Evolutionary conservation across 1,140 invertebrate genomes (phyloP), one percentile per base, ranked within the genome.

Genomic region (Portunus trituberculatus): DNA sequence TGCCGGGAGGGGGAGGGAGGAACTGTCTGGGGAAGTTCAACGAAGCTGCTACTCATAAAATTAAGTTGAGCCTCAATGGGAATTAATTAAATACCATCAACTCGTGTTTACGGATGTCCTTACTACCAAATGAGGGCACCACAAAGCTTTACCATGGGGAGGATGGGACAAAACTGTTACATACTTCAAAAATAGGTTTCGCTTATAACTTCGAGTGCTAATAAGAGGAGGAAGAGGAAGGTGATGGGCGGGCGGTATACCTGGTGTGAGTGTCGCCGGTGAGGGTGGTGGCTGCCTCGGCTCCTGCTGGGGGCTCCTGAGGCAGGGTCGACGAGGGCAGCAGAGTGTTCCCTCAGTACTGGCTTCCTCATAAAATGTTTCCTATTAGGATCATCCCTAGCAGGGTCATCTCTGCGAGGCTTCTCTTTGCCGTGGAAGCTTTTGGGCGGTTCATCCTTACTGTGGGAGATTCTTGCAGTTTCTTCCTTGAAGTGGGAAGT

Each of bases 211-310:
- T 76, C 67, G 67, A n/a, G n/a, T 20, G 20, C 67, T 76, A 20
- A 59, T 20, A 14, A 76, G 20, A n/a, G 25, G 67, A 76, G 20
- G n/a, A n/a, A 76, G 20, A 76, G 20, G 67, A 76, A 76, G n/a
- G 67, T 7, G 89, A 29, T 59, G 89, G 48, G 48, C 12, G 31
- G 59, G 89, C 31, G 48, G 16, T 39, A 52, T 91, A 91, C 45
- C 82, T 84, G 92, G 82, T 45, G 82, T n/a, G 82, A 93, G 92
- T 93, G 92, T 25, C 90, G 52, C 52, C 67, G 59, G 32, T 91
- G 90, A 59, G 48, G 32, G 48, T 91, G n/a, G 6, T 59, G 46
- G 25, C 48, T 91, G 89, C 90, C 59, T 91, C 67, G 59, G 90
- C 59, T 31, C 52, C 59, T 32, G 84, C 28, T 32, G 12, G 84